Evolutionary conservation across 2,888 invertebrate genomes (phyloP), one percentile per base, ranked within the genome.

Genomic region (Chalcosyrphus nemorum): DNA sequence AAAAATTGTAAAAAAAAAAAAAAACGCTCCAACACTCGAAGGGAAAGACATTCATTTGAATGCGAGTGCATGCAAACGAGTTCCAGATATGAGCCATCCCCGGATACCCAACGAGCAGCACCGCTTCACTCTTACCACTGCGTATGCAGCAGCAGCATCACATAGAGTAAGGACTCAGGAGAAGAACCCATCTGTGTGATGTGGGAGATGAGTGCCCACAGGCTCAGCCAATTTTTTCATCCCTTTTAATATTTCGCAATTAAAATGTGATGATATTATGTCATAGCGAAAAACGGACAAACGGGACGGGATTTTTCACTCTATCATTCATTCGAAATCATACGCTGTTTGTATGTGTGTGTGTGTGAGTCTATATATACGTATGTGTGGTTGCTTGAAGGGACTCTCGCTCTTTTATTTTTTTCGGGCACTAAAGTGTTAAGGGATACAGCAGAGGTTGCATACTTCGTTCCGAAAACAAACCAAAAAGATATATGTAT

Each of bases 211-310:
- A 82, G 72, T 84, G 85, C 81, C 84, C 85, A 81, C 75, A 85
- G 85, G 85, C 80, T 71, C 54, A 81, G 85, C 85, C 85, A 85
- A 85, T 85, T 85, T 85, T 85, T 85, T 85, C 84, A 84, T 81
- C 85, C 66, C 81, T 85, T 85, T 85, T 85, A 85, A 85, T 85
- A 85, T 85, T 85, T 85, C 85, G 85, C 85, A 85, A 85, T 85
- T 85, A 85, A 85, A 85, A 85, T 81, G 80, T 85, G 85, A 85
- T 85, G 85, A 85, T 85, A 85, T 85, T 85, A 85, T 85, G 85
- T 85, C 85, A 85, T 76, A 85, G 84, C 74, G 84, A 75, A 84
- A 84, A 84, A 80, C 74, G 80, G 84, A 78, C 84, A 84, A 80
- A 80, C 84, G 84, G 84, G 84, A 84, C 74, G 72, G 80, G 74